phyloP scores from a whole-genome alignment of 2,797 vertebrate species.

The Hephaestus fuliginosus region DNA sequence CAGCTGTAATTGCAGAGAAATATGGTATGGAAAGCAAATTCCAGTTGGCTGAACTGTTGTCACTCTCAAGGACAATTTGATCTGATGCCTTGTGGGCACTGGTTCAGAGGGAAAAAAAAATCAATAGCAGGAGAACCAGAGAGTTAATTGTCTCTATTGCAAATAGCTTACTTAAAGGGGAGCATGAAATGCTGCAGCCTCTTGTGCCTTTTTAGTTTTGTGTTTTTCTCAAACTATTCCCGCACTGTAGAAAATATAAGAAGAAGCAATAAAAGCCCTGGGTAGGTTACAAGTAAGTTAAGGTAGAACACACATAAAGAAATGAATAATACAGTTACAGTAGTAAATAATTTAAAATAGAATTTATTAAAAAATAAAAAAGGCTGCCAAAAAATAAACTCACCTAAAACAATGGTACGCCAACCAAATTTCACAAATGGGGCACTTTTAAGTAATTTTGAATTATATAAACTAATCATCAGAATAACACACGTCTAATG shows the following conservation, averaged over 20 bases:
- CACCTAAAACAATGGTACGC: neutral
- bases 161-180: constrained; percentile 46
- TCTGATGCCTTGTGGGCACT: constrained; percentile 38
- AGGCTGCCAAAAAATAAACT: too few relatives aligned
- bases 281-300: neutral
- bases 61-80: constrained; percentile 50
- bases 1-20: constrained; percentile 17
- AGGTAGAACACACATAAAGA: neutral
- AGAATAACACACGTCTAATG: neutral
- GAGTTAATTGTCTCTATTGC: constrained; percentile 42
- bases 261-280: neutral
- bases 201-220: constrained; percentile 26
- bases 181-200: constrained; percentile 25
- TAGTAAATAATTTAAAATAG: neutral
- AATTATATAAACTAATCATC: constrained; percentile 2
- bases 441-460: too few relatives aligned
- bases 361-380: neutral
- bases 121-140: constrained; percentile 46
- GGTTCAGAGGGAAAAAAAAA: constrained; percentile 47
- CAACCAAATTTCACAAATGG: neutral
- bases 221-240: neutral
- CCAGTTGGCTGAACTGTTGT: constrained; percentile 45
- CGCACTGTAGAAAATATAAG: neutral
- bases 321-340: neutral
- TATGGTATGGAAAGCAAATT: constrained; percentile 12